Base-by-base conservation (phyloP, 2,113 vertebrate species). In the Brevimyrus niger region DNA sequence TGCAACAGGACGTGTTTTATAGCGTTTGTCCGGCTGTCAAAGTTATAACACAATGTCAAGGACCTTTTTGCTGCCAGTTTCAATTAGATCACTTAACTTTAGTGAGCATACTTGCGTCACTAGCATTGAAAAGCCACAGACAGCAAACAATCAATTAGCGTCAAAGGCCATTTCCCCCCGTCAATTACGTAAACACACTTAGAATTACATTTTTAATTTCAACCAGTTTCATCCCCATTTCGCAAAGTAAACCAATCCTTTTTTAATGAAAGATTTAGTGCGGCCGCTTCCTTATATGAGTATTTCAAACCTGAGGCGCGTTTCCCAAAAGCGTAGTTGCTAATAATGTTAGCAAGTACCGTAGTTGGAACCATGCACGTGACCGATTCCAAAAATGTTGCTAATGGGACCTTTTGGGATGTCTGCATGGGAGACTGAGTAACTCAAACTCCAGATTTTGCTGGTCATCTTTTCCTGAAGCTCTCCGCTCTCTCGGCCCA, bases 321-420 rank as follows among this genome's bases (percentile, higher is more conserved):
- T 69, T 31, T 31, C 61, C 10, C 9, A 69, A 69, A 69, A 69
- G 9, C 55, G 58, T 61, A 86, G 42, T 38, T 90, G 89, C 88
- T 88, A 89, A 50, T 76, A 50, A 89, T 87, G 88, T 89, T 87
- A 89, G 90, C 89, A 90, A 87, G 90, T 88, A 76, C 85, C 10
- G n/a, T 69, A 69, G 61, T 27, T 31, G 27, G n/a, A 69, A 69
- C 61, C 8, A 31, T 69, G 27, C n/a, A 69, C 10, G n/a, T 31
- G 61, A 69, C 27, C n/a, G 61, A 9, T 65, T 65, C 61, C 61
- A 65, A 27, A 10, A 11, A 65, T 65, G n/a, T 27, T 10, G n/a
- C 61, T 65, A 65, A 65, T 27, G 61, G n/a, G n/a, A 11, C n/a
- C n/a, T 65, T 13, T 65, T 61, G 58, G 23, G 58, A 51, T 88